phyloP scores from a whole-genome alignment of 2,113 vertebrate species.

The Eublepharis macularius region DNA sequence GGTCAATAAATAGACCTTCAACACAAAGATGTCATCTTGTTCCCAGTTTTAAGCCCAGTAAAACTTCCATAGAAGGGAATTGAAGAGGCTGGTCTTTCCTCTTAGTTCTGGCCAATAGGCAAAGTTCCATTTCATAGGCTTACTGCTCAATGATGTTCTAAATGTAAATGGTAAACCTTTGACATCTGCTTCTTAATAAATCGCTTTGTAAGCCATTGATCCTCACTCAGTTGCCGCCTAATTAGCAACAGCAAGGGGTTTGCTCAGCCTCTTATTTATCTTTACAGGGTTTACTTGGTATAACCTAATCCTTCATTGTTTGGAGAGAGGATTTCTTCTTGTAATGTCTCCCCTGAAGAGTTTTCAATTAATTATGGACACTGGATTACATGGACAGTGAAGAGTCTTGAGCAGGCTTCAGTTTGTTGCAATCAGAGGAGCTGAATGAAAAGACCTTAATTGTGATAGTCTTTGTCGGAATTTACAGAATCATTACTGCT shows the following conservation, averaged over 20 bases:
- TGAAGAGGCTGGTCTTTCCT: neutral
- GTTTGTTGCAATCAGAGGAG: slow-evolving; percentile 1
- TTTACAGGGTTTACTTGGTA: slow-evolving; percentile 48
- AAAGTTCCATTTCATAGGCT: slow-evolving; percentile 1
- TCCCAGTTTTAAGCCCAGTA: neutral
- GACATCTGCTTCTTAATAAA: neutral
- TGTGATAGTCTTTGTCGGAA: slow-evolving; percentile 7
- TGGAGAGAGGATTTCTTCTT: slow-evolving; percentile 29
- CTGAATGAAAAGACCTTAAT: slow-evolving; percentile 22
- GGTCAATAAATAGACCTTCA: neutral
- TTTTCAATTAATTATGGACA: slow-evolving; percentile 45
- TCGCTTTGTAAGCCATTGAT: slow-evolving; percentile 10
- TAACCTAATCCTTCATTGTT: slow-evolving; percentile 37
- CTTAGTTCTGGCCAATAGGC: neutral
- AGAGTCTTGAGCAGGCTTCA: slow-evolving; percentile 16
- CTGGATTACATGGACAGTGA: slow-evolving; percentile 17
- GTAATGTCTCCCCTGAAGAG: neutral
- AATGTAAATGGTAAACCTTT: neutral
- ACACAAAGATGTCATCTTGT: neutral
- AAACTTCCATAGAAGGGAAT: neutral
- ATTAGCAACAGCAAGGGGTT: slow-evolving; percentile 35
- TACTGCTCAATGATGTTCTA: neutral
- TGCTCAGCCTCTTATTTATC: slow-evolving; percentile 46
- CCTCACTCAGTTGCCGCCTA: slow-evolving; percentile 15
- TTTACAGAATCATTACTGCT: slow-evolving; percentile 3